These are phyloP conservation scores for Eudasyphora cyanicolor DNA, from an alignment of 2,888 invertebrate genomes.

Conservation along the genomic window DNA sequence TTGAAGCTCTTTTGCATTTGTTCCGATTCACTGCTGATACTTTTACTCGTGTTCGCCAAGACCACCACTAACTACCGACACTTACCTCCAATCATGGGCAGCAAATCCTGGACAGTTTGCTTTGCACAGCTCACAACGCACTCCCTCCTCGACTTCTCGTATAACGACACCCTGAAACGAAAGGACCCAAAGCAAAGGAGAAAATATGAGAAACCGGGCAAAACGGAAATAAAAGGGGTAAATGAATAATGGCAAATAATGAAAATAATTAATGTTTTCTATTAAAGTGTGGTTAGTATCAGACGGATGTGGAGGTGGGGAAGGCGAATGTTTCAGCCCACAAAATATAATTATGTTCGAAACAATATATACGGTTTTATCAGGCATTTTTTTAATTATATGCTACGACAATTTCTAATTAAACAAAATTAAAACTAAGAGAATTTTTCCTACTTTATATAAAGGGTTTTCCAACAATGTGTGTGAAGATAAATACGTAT, in stretches of 20 bases:
- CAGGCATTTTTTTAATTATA: too few species aligned
- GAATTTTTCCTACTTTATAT: too few species aligned
- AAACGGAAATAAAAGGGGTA: neutral
- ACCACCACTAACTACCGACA: constrained; percentile 67
- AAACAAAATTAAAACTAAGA: too few species aligned
- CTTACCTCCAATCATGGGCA: constrained; percentile 94
- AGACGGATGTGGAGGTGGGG: neutral
- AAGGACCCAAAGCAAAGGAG: constrained; percentile 55
- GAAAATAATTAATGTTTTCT: constrained; percentile 19
- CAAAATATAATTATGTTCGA: neutral
- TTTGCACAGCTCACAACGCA: constrained; percentile 91
- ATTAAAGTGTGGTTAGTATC: neutral
- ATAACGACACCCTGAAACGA: constrained; percentile 90
- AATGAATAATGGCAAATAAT: neutral
- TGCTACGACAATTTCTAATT: too few species aligned
- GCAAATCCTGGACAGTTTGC: constrained; percentile 91
- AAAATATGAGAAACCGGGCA: neutral
- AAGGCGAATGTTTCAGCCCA: neutral
- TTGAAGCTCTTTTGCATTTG: neutral
- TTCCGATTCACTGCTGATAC: neutral
- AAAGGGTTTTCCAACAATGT: too few species aligned
- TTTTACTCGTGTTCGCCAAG: neutral
- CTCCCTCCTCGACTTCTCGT: constrained; percentile 90
- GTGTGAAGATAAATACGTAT: too few species aligned
- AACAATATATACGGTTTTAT: too few species aligned